Conservation (phyloP, 2,888 invertebrate species). For the Ennomos quercinarius region DNA sequence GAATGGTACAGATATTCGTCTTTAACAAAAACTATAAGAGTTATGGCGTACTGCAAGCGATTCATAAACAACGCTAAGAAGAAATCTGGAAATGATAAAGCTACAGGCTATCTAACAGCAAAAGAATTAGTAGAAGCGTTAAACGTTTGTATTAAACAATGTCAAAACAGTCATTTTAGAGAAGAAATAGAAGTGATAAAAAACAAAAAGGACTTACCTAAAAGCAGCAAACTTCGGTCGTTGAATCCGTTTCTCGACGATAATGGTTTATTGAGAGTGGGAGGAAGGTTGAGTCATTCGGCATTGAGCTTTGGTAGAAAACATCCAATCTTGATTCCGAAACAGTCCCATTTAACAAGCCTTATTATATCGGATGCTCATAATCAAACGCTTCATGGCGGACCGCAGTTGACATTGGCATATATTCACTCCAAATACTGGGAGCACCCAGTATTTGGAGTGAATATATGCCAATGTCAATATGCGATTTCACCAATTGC, state of each 20-base stretch:
- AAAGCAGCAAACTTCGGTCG: background rate
- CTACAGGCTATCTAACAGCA: background rate
- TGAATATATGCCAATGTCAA: too few relatives aligned
- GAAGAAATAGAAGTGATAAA: background rate
- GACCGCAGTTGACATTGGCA: background rate
- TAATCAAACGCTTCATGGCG: background rate
- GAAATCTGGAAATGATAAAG: background rate
- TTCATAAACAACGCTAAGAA: background rate
- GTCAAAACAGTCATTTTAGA: background rate
- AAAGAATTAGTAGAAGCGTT: background rate
- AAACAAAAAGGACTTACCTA: background rate
- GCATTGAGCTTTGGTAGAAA: background rate
- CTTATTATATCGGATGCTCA: background rate
- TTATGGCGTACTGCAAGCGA: background rate
- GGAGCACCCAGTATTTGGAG: too few relatives aligned
- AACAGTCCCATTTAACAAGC: background rate
- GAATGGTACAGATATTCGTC: background rate
- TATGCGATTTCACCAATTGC: too few relatives aligned
- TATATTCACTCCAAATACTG: background rate
- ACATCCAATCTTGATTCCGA: background rate
- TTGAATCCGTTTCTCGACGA: background rate
- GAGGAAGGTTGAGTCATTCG: background rate
- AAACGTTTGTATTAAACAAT: background rate
- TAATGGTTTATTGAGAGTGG: background rate
- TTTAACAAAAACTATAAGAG: background rate